Evolutionary conservation across 53 echinoderm and acorn worm species (phyloP), one percentile per base, ranked within the genome.

Genomic region (Luidia sarsii): DNA sequence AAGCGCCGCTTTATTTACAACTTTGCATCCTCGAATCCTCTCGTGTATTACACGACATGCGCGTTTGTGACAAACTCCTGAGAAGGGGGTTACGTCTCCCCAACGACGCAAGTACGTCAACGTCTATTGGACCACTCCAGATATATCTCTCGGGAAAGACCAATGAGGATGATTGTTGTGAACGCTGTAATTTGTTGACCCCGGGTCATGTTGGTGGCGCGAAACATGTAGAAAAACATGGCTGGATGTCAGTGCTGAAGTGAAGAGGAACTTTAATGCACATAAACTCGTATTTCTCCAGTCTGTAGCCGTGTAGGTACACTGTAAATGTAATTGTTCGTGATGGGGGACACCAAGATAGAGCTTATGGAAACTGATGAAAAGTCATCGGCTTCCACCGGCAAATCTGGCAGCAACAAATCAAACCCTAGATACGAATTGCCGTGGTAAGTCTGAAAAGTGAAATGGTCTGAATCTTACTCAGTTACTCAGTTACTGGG

Each of bases 391-490:
- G 79, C 33, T 22, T 19, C 61, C 23, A 38, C 67, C 29, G 79
- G 46, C 49, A 65, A 56, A 70, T 71, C 70, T 25, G 29, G 45
- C 32, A 67, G 45, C 27, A 67, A 35, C 6, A 63, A 81, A 67
- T 75, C 75, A 22, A 48, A 55, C 53, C 31, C 68, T n/a, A 84
- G 62, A 32, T 85, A 89, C 62, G 79, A 89, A 77, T 66, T 85
- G 13, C 89, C 89, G 45, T 89, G 89, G 89, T 89, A 85, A 67
- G 75, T 46, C 24, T 41, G n/a, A n/a, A n/a, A n/a, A n/a, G n/a
- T n/a, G n/a, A n/a, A n/a, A n/a, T n/a, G n/a, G n/a, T n/a, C n/a
- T n/a, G n/a, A n/a, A n/a, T n/a, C n/a, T n/a, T n/a, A n/a, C n/a
- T n/a, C n/a, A n/a, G n/a, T n/a, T n/a, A n/a, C n/a, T n/a, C n/a